Evolutionary conservation across 1,140 invertebrate species (phyloP), one percentile per base, ranked within the genome.

Genomic region (Rhysida immarginata): DNA sequence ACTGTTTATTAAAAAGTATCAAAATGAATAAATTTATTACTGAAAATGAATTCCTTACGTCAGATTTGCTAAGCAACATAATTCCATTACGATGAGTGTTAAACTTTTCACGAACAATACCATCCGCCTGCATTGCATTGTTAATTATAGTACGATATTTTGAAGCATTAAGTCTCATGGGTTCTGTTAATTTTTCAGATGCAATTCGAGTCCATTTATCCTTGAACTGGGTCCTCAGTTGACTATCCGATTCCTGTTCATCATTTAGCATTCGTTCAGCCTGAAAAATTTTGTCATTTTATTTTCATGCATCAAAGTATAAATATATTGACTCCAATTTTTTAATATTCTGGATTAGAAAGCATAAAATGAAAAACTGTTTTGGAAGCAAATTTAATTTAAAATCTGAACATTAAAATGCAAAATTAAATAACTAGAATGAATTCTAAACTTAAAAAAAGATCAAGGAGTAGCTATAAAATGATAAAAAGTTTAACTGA

Each of bases 101-200:
- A 68, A 85, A 96, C 74, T 96, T 98, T 52, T 87, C 80, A 56
- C 83, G 81, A 56, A 98, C 87, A 56, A 87, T 71, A 57, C 65
- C 76, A 68, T 88, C 84, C 45, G 85, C 84, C 49, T 73, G 72
- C 35, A 90, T 79, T 25, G 94, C 94, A 70, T 90, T 96, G 65
- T 85, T 81, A 58, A 97, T 87, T 62, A 98, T 95, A 35, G 67
- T 70, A 14, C 84, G 76, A 72, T 99, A 99, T 71, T 98, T 96
- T 58, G 78, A 76, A 44, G 83, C 77, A 75, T 96, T 96, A 14
- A 81, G 75, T 55, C 77, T 77, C 66, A 96, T 88, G 61, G 89
- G 84, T 67, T 86, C 84, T 1, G 93, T 98, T 26, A 99, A 77
- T 68, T 85, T 83, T 18, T 77, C 78, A 1, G 93, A 97, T 0